A percentile compares a stretch with the other conserved stretches of the same genome.
phyloP scores from a whole-genome alignment of 2,113 vertebrate species.

The Oncorhynchus kisutch region DNA sequence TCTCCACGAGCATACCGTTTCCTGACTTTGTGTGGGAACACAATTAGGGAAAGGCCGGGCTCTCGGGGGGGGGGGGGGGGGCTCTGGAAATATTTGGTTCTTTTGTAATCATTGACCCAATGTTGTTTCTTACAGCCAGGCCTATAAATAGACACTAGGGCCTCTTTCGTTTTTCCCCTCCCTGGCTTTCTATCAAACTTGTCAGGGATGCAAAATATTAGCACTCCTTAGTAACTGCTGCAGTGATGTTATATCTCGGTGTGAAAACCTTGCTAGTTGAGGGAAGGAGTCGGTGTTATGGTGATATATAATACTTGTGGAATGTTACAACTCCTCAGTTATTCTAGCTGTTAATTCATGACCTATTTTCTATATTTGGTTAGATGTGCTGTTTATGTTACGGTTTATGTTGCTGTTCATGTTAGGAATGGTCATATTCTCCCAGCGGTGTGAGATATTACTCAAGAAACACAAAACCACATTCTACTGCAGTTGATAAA shows the following conservation, averaged over 20 bases:
- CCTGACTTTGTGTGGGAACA: slow-evolving; percentile 51
- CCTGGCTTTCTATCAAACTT: slow-evolving; percentile 6
- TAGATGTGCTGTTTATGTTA: neutral
- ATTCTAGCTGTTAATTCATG: slow-evolving; percentile 4
- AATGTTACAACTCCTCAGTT: neutral
- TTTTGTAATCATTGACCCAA: slow-evolving; percentile 51
- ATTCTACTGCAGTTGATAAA: too few relatives aligned
- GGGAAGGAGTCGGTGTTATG: neutral
- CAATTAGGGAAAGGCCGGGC: slow-evolving; percentile 33
- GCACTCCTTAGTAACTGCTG: slow-evolving; percentile 3
- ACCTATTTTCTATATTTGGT: slow-evolving; percentile 9
- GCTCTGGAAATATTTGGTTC: slow-evolving; percentile 37
- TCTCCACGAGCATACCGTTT: slow-evolving; percentile 25
- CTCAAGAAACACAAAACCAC: too few relatives aligned
- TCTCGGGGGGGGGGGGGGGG: neutral
- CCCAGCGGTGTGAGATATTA: too few relatives aligned
- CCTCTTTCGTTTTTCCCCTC: slow-evolving; percentile 10
- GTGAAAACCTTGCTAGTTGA: slow-evolving; percentile 3
- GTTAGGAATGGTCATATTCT: too few relatives aligned
- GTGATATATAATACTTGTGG: neutral
- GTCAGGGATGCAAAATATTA: slow-evolving; percentile 4
- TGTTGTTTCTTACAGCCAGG: slow-evolving; percentile 30
- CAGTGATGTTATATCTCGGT: neutral
- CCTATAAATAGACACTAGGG: slow-evolving; percentile 32
- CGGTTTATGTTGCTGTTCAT: neutral